Base-by-base conservation (phyloP, 2,888 invertebrate species). In the Mayetiola destructor region DNA sequence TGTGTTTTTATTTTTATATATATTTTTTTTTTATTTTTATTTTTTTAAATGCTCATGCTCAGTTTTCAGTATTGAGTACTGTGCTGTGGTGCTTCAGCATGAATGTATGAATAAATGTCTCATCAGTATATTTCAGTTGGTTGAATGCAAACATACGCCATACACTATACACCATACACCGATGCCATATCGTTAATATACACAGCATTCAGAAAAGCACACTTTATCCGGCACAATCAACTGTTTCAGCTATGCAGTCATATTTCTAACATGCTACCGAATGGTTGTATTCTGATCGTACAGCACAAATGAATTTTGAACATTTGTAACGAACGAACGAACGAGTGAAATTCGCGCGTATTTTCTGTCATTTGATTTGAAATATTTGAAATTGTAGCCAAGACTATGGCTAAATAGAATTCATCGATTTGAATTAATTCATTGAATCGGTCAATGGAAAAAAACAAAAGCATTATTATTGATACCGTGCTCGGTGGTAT, bases 251-350 rank as follows among this genome's bases (percentile, higher is more conserved):
- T n/a, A 40, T 32, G 10, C 10, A 40, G 40, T 40, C 21, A 40
- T 23, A 40, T 40, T 40, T 40, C 40, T 12, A 40, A 40, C 40
- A 40, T 40, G 40, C 40, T 40, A 21, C 40, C 21, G 40, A 21
- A 40, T 40, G 40, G 40, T 40, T 23, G 40, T 14, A 40, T n/a
- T 40, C 21, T 21, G 6, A 40, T 10, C 40, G 23, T 21, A 40
- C n/a, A 40, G 21, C 39, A 12, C 10, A 6, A 32, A 32, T 3
- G 36, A 36, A n/a, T n/a, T n/a, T 12, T n/a, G 3, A 36, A 36
- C 12, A 36, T 3, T 8, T 3, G n/a, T n/a, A 36, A 36, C 3
- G 8, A 36, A 9, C 5, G 36, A 5, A 3, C 12, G 5, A 36
- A n/a, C 5, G 5, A 9, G 5, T n/a, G 14, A 36, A n/a, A 4